These are phyloP conservation scores for Thalassophryne amazonica DNA, from an alignment of 2,797 vertebrate genomes.

Conservation along the genomic window DNA sequence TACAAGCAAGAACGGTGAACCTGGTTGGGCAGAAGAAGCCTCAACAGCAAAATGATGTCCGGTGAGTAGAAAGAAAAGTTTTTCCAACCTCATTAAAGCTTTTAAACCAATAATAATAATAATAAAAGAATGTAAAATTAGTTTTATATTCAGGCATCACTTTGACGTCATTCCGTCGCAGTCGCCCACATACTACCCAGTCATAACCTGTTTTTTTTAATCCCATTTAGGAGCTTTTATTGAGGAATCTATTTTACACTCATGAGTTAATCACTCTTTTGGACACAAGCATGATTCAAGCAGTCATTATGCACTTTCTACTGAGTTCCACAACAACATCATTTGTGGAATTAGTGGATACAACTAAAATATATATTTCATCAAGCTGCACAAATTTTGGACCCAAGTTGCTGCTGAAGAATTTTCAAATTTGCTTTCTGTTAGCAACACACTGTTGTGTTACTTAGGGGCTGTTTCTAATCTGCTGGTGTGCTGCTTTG, in stretches of 20 bases:
- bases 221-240: constrained; percentile 18
- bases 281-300: constrained; percentile 14
- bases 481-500: background rate
- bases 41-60: constrained; percentile 79
- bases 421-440: too few relatives aligned
- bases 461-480: constrained; percentile 3
- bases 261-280: constrained; percentile 37
- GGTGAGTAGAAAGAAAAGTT: constrained; percentile 60
- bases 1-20: constrained; percentile 81
- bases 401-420: too few relatives aligned
- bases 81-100: background rate
- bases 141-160: constrained; percentile 2
- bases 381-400: background rate
- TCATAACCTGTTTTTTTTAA: constrained; percentile 2
- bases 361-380: background rate
- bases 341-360: constrained; percentile 6
- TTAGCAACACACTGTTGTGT: background rate
- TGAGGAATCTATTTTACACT: constrained; percentile 43
- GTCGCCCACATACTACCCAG: background rate
- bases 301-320: constrained; percentile 16
- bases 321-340: background rate
- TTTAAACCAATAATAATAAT: too few relatives aligned
- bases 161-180: background rate
- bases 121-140: background rate
- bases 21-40: constrained; percentile 83